phyloP scores from a whole-genome alignment of 2,113 vertebrate genomes.

The Silurus glanis region DNA sequence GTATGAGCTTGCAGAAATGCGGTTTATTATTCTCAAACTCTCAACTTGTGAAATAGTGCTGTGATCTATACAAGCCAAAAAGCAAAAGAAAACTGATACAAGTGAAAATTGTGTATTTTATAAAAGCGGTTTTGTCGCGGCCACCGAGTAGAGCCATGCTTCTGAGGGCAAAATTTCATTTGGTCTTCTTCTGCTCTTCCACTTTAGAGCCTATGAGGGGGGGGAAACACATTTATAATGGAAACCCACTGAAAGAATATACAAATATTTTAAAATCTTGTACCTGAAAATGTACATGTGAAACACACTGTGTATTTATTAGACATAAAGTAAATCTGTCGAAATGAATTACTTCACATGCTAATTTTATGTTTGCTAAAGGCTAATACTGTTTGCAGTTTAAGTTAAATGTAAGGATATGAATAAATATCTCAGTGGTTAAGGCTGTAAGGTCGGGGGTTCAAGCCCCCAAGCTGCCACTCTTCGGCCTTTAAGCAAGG shows the following conservation, averaged over 20 bases:
- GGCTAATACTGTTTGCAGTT: neutral
- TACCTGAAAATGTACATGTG: neutral
- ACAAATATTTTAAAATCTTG: neutral
- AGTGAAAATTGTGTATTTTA: conserved; percentile 15
- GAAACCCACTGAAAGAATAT: neutral
- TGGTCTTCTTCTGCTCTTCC: neutral
- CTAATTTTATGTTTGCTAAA: neutral
- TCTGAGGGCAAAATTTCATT: neutral
- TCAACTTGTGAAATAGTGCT: conserved; percentile 3
- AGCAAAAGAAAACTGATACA: conserved; percentile 20
- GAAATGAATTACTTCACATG: neutral
- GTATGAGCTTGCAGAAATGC: neutral
- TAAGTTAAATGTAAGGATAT: neutral
- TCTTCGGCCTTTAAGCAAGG: no score
- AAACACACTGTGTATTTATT: neutral
- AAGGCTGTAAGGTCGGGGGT: no score
- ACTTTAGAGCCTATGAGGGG: conserved; percentile 17
- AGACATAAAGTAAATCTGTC: neutral
- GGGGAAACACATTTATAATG: neutral
- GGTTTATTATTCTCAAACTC: conserved; percentile 10
- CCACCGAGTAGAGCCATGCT: neutral
- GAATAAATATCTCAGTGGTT: neutral
- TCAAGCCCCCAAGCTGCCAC: no score
- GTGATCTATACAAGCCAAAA: neutral
- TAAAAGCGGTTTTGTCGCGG: neutral